Evolutionary conservation across 2,113 vertebrate species (phyloP), one percentile per base, ranked within the genome.

Genomic region (Dromiciops gliroides): DNA sequence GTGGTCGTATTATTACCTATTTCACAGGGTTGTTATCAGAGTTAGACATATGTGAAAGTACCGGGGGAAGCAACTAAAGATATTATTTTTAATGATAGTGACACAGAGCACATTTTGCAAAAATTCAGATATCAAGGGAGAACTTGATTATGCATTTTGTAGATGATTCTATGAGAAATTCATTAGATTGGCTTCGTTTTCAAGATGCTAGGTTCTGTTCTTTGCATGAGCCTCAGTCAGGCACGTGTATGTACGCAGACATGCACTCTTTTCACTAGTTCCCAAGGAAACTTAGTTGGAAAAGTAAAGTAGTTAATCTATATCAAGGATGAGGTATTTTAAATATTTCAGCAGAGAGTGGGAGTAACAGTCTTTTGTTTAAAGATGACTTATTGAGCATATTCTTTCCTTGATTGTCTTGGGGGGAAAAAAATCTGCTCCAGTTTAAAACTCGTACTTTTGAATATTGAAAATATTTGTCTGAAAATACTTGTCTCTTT

Each of bases 201-300:
- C 89, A 96, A 97, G 95, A 93, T 96, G 97, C 95, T 95, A 96
- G 91, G 95, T 95, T 96, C 97, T 96, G 48, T 89, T 98, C 95
- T 93, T 53, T 23, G 95, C 94, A 9, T 7, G 47, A 95, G 92
- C 89, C 50, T 49, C 90, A 83, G 67, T 50, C 56, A 26, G 67
- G n/a, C 16, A 0, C 23, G 11, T 2, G 0, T 56, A 6, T 48
- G 25, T 0, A 89, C 19, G 44, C 48, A 95, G 50, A 88, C 48
- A n/a, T 16, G 0, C 91, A 95, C 75, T 75, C 24, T 67, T 91
- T 97, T 94, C 44, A 51, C 88, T 52, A 44, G 97, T 98, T 98
- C 96, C 98, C 51, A 0, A 97, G 97, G 98, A 98, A 97, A 98
- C 97, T 49, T 95, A 53, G 14, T 93, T 96, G 89, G 93, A 97